Base-by-base conservation (phyloP, 2,113 vertebrate genomes). In the Pachypanchax playfairii region DNA sequence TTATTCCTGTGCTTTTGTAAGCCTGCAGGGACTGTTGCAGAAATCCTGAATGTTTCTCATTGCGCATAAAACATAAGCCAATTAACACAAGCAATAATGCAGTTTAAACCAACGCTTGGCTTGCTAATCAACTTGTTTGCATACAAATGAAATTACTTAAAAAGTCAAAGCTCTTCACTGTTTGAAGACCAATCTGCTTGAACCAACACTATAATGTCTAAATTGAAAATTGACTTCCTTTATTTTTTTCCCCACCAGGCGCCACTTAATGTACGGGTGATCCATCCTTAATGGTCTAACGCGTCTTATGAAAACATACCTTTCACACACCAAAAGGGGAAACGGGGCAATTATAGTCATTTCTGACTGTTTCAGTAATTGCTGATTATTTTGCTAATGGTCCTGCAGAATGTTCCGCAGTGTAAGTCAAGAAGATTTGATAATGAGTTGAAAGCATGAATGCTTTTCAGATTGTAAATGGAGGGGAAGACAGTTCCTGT, bases 111-210 rank as follows among this genome's bases (percentile, higher is more conserved):
- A 85, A 80, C 80, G 80, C 77, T 75, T 67, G 63, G 75, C 68
- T 69, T 64, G 54, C 64, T 87, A 88, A 88, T 88, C 73, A 84
- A 86, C 79, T 88, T 87, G 82, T 84, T 90, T 87, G 84, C 80
- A 87, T 88, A 85, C 77, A 89, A 85, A 87, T 90, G 70, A 82
- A 85, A 83, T 69, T 83, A 53, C 82, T 87, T 87, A 78, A 83
- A 82, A 85, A 82, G 80, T 80, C 72, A 69, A 73, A 80, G 71
- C 57, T 78, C 70, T 76, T 83, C 64, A 51, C 61, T 74, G 55
- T 77, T 84, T 80, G 82, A 82, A 86, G 75, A 80, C 61, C 83
- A 77, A 75, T 82, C 78, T 70, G 67, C 80, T 82, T 86, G 70
- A 82, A 84, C 65, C 66, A 81, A 55, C 10, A 26, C 63, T 73